Base-by-base conservation (phyloP, 2,797 vertebrate genomes). In the Thunnus albacares region DNA sequence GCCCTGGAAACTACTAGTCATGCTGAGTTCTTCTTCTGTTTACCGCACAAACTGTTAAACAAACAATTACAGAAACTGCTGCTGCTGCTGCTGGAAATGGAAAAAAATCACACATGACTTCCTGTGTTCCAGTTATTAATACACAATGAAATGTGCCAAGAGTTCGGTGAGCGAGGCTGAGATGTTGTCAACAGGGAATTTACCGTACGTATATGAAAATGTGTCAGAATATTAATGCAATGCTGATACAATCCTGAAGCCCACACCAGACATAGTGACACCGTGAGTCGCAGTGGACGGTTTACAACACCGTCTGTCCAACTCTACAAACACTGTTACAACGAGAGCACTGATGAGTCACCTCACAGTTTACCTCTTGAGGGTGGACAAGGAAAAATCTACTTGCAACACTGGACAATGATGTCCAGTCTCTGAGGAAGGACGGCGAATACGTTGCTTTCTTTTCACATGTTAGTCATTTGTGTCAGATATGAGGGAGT, bases 201-300 rank as follows among this genome's bases (percentile, higher is more conserved):
- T 20, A 45, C 15, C 3, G 1, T 45, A 26, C 5, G 26, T 14
- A n/a, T n/a, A 15, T 52, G 30, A 11, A 55, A 38, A 67, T 38
- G 24, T 11, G 56, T 24, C 43, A 43, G 41, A 43, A 43, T 43
- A 43, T 43, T 13, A 14, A 43, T 14, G 13, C 41, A 13, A 14
- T 43, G 5, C 13, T 24, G 24, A 24, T 24, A 24, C 33, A 43
- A 33, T 55, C 51, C 24, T 13, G 30, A 57, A 51, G 14, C 1
- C 17, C 12, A 1, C 53, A 49, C n/a, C 71, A 51, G 14, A 49
- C 52, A n/a, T 8, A 51, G 8, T n/a, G 59, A 72, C 73, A 53
- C 2, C 14, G 45, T 53, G 73, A 88, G 47, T 92, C 82, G 83
- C 60, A 30, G 58, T 11, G 26, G 20, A 66, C 38, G 1, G 41